Evolutionary conservation across 2,888 invertebrate genomes (phyloP), one percentile per base, ranked within the genome.

Genomic region (Drosophila merina): DNA sequence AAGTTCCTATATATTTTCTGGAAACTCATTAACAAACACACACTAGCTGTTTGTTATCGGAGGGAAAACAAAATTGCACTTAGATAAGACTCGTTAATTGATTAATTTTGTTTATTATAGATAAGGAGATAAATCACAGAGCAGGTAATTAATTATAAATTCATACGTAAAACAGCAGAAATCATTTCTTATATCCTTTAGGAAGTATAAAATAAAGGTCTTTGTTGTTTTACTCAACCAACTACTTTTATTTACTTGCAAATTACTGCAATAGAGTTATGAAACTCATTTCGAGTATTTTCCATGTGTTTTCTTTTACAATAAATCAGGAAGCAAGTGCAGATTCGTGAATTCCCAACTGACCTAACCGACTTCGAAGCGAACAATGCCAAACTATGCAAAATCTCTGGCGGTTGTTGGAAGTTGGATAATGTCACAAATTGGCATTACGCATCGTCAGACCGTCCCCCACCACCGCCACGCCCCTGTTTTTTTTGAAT

Each of bases 391-490:
- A 20, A 20, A 45, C 64, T 70, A 72, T 72, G 70, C 71, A 70
- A 72, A 72, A 50, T 51, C 64, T 8, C 0, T 8, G 10, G 36
- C 2, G 0, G 31, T 42, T 26, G 26, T 42, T 49, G 12, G 36
- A 26, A 57, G 64, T 72, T 72, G 64, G 52, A 57, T 72, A 72
- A 72, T 72, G 70, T 69, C 63, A 49, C 64, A 72, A 72, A 72
- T 72, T 72, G 71, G 70, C 70, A 72, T 72, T 72, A 72, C 71
- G 57, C 70, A 72, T 70, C 69, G 38, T 20, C 26, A 8, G 47
- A 14, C n/a, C 14, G 42, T n/a, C 20, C 14, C 44, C 4, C 10
- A 10, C 44, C 6, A 8, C 44, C 44, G 8, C 2, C 44, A 8
- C 44, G 9, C 30, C 57, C 57, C 30, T 40, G 60, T 26, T 14